phyloP scores from a whole-genome alignment of 2,888 invertebrate species.

The Agonopterix arenella region DNA sequence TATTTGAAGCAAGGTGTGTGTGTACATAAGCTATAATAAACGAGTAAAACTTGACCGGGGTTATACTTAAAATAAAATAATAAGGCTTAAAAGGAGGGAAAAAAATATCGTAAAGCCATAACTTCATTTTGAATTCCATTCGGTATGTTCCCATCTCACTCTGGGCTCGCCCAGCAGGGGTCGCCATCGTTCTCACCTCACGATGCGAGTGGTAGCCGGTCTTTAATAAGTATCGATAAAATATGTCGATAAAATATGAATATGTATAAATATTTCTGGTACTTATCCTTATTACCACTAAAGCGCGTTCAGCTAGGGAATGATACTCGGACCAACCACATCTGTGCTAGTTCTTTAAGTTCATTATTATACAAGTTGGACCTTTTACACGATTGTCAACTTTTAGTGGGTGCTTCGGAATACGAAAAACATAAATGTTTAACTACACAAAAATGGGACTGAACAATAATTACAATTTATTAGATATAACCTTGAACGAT shows the following conservation, averaged over 20 bases:
- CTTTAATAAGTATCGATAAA: constrained; percentile 77
- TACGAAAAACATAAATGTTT: not conserved
- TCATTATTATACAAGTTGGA: not conserved
- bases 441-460: not conserved
- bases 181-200: constrained; percentile 75
- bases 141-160: constrained; percentile 65
- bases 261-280: constrained; percentile 73
- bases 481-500: too few species aligned
- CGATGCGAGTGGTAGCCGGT: constrained; percentile 74
- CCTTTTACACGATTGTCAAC: not conserved
- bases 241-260: constrained; percentile 72
- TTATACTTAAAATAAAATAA: constrained; percentile 61
- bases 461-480: too few species aligned
- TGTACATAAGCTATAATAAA: constrained; percentile 22
- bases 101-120: constrained; percentile 65
- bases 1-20: constrained; percentile 8
- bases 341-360: constrained; percentile 10
- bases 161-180: constrained; percentile 69
- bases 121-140: constrained; percentile 73
- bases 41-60: constrained; percentile 42
- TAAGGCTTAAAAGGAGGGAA: constrained; percentile 46
- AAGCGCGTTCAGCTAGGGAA: constrained; percentile 12
- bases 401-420: not conserved
- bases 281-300: constrained; percentile 41
- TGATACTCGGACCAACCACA: constrained; percentile 5